Evolutionary conservation across 2,797 vertebrate species (phyloP).

Genomic region (Pteronotus mesoamericanus): DNA sequence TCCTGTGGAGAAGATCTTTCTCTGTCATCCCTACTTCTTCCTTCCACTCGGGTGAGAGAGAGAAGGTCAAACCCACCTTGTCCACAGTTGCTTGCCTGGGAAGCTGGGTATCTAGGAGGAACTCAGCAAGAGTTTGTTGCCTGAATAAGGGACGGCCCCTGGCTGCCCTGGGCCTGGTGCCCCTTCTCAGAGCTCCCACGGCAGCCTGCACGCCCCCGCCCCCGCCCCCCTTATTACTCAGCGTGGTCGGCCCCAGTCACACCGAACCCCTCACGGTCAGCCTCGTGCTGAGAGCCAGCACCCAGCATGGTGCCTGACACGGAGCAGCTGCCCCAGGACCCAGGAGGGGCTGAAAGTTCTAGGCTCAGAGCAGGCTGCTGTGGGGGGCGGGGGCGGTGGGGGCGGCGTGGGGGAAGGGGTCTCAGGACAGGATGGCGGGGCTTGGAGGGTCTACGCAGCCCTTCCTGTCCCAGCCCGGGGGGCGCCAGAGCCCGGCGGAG

Average conservation of each 20-base stretch:
- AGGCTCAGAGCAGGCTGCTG: not conserved
- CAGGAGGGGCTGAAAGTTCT: not conserved
- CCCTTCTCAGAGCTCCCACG: not conserved
- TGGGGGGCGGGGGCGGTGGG: too few relatives aligned
- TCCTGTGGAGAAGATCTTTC: too few relatives aligned
- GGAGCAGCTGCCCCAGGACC: not conserved
- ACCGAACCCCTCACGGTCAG: not conserved
- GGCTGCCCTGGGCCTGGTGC: not conserved
- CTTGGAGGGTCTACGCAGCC: rapidly evolving
- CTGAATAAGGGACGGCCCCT: not conserved
- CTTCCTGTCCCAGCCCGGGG: not conserved
- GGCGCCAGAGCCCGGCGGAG: rapidly evolving
- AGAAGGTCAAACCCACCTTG: not conserved
- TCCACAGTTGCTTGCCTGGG: rapidly evolving
- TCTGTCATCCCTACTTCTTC: not conserved
- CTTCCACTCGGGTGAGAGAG: not conserved
- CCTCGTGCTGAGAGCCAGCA: not conserved
- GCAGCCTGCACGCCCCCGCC: not conserved
- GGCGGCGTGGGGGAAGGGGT: not conserved
- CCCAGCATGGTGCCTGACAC: not conserved
- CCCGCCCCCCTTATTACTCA: rapidly evolving
- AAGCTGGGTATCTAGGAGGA: rapidly evolving
- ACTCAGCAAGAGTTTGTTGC: not conserved
- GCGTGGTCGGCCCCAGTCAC: not conserved
- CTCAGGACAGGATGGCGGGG: not conserved